phyloP scores from a whole-genome alignment of 2,113 vertebrate genomes.

The Antechinus flavipes region DNA sequence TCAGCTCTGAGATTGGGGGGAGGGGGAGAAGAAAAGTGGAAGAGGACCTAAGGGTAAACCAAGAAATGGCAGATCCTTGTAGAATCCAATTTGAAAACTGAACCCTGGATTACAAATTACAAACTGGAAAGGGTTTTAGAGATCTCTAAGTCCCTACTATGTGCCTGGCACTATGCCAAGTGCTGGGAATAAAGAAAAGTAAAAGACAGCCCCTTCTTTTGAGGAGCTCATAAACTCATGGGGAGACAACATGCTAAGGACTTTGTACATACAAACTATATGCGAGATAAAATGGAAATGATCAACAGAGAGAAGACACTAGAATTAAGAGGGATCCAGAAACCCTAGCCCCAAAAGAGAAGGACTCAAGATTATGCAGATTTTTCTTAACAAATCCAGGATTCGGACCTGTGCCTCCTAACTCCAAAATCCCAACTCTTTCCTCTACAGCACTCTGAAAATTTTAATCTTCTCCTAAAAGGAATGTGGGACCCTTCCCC shows the following conservation, averaged over 20 bases:
- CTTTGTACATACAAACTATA: background rate
- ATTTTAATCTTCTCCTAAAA: background rate
- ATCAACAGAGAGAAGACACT: background rate
- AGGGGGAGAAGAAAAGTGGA: background rate
- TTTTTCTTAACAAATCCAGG: background rate
- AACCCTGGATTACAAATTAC: background rate
- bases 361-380: background rate
- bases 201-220: background rate
- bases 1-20: background rate
- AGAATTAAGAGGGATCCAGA: background rate
- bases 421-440: too few relatives aligned
- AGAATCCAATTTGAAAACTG: background rate
- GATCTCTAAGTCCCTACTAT: background rate
- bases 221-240: background rate
- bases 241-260: background rate
- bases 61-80: background rate
- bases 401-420: background rate
- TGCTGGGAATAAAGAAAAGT: background rate
- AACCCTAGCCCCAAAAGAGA: background rate
- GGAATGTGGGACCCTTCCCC: too few relatives aligned
- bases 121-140: background rate
- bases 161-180: background rate
- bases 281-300: background rate
- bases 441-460: background rate
- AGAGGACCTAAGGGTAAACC: background rate